These are phyloP conservation scores for Ophion ellenae DNA, from an alignment of 2,888 invertebrate genomes.

Conservation along the genomic window DNA sequence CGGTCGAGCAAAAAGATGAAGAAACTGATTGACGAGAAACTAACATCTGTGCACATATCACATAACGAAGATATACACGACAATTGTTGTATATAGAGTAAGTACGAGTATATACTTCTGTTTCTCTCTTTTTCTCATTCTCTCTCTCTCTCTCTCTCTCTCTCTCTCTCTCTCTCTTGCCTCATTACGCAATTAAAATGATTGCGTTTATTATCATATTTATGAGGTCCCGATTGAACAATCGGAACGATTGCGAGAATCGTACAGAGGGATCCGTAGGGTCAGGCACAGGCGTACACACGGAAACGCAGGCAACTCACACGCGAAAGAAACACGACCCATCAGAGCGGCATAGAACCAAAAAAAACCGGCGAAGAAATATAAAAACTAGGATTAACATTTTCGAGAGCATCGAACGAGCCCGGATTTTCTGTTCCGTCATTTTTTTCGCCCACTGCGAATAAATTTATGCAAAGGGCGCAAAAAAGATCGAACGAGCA, in stretches of 20 bases:
- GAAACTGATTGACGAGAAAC: conserved; percentile 12
- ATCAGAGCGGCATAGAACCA: background rate
- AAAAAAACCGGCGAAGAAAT: background rate
- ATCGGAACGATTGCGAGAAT: conserved; percentile 47
- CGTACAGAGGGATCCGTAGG: conserved; percentile 12
- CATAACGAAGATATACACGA: background rate
- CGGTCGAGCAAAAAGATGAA: background rate
- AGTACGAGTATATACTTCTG: conserved; percentile 8
- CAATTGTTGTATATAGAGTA: conserved; percentile 9
- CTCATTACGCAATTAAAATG: conserved; percentile 45
- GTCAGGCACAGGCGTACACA: conserved; percentile 11
- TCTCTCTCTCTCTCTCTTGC: background rate
- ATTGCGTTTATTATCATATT: conserved; percentile 57
- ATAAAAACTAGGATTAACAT: background rate
- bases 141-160: background rate
- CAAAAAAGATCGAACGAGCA: no score
- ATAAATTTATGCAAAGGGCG: no score
- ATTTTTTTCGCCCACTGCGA: no score
- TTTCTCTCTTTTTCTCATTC: conserved; percentile 23
- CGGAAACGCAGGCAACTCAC: background rate
- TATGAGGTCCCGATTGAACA: conserved; percentile 52
- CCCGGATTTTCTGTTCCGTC: background rate
- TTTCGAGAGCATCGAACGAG: background rate
- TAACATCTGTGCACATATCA: background rate
- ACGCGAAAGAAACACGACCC: background rate